These are phyloP conservation scores for Mionectes olivaceus DNA, from an alignment of 2,797 vertebrate genomes.

Conservation along the genomic window DNA sequence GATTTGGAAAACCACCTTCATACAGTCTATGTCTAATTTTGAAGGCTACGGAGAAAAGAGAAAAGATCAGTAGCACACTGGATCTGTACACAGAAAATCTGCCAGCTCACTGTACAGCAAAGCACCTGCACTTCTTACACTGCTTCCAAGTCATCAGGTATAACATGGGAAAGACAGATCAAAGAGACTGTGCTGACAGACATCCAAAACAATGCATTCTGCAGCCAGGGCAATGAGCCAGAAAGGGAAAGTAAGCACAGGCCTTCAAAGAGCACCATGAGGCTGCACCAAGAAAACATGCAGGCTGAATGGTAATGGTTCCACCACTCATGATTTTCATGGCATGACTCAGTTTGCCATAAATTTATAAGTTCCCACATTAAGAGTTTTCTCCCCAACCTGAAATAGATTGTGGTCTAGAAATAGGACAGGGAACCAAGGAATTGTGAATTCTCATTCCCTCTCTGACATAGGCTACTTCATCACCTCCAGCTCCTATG, in stretches of 20 bases:
- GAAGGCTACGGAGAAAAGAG: not conserved
- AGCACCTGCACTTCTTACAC: conserved; percentile 1
- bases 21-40: not conserved
- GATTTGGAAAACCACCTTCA: not conserved
- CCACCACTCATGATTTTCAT: not conserved
- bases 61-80: not conserved
- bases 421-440: not conserved
- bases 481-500: not conserved
- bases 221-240: conserved; percentile 18
- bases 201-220: conserved; percentile 38
- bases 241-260: conserved; percentile 27
- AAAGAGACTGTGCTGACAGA: conserved; percentile 4
- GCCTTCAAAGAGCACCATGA: conserved; percentile 7
- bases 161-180: conserved; percentile 21
- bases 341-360: not conserved
- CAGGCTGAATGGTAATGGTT: not conserved
- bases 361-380: not conserved
- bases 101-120: not conserved
- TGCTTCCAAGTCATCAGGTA: conserved; percentile 38
- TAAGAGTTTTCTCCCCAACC: not conserved
- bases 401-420: not conserved
- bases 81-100: not conserved
- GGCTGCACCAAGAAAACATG: conserved; percentile 11
- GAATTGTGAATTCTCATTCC: not conserved
- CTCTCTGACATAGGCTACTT: not conserved